Base-by-base conservation (phyloP, 2,888 invertebrate genomes). In the Neoascia interrupta region DNA sequence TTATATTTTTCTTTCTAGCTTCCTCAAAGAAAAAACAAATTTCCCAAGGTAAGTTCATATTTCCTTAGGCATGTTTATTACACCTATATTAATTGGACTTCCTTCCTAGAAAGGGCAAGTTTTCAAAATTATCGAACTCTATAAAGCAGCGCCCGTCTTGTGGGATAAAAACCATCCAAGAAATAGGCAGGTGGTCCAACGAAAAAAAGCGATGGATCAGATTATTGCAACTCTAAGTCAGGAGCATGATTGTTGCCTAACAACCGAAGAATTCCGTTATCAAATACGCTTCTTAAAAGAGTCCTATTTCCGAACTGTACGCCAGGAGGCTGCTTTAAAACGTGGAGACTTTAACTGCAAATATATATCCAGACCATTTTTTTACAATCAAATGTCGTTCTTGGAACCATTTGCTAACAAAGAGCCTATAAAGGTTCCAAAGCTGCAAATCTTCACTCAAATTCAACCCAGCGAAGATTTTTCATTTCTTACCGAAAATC, bases 51-150 rank as follows among this genome's bases (percentile, higher is more conserved):
- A 31, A 13, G 3, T n/a, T 21, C 3, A 8, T 34, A 0, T 23
- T 36, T 1, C 10, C 11, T 13, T 15, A 3, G 3, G 18, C 21
- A n/a, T n/a, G n/a, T n/a, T n/a, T n/a, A n/a, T n/a, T n/a, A n/a
- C n/a, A n/a, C n/a, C n/a, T n/a, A n/a, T 0, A 8, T n/a, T 15
- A 39, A 13, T 37, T n/a, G 0, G 6, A 18, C 1, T 13, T 5
- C 28, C 13, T 49, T 16, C 47, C 5, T 15, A 76, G 76, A 70
- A 54, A 34, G 64, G 70, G 18, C 36, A 43, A 5, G 70, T 76
- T n/a, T 64, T 60, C 6, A 63, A 70, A 47, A 76, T 76, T 28
- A 76, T 76, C 5, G 76, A 70, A 3, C 58, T 66, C 8, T 76
- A 60, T n/a, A 70, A 76, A 47, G 34, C 64, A 3, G 37, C 45